Percentiles rank a stretch among this genome's conserved stretches.
These are phyloP conservation scores for Ophioninae sp. DNA, from an alignment of 2,888 invertebrate species.

Conservation along the genomic window DNA sequence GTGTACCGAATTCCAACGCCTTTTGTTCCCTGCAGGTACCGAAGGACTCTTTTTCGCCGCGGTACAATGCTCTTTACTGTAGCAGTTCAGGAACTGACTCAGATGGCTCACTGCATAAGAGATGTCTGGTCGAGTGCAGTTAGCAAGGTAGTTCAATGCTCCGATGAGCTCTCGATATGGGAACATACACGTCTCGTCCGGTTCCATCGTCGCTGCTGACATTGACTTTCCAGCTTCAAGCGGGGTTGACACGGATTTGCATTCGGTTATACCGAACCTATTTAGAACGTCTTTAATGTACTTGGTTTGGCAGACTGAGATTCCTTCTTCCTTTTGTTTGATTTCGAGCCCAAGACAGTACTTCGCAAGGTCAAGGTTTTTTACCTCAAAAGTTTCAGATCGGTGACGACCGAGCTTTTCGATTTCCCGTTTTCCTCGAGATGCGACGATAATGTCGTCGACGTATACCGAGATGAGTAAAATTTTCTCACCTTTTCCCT, in stretches of 20 bases:
- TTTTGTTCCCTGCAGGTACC: constrained; percentile 70
- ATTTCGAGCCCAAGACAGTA: constrained; percentile 61
- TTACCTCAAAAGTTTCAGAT: constrained; percentile 51
- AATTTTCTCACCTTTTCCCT: constrained; percentile 25
- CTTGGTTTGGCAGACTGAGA: not conserved
- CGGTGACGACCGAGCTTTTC: constrained; percentile 1
- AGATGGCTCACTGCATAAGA: constrained; percentile 61
- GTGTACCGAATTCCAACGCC: constrained; percentile 65
- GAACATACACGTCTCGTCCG: not conserved
- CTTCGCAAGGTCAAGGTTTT: constrained; percentile 21
- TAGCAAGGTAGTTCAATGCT: constrained; percentile 63
- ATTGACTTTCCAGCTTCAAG: not conserved
- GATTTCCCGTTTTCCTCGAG: constrained; percentile 17
- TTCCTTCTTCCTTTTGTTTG: constrained; percentile 4
- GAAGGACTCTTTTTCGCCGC: constrained; percentile 70
- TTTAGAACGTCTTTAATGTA: constrained; percentile 22
- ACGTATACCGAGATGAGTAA: constrained; percentile 56
- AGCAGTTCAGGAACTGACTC: constrained; percentile 62
- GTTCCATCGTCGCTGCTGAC: not conserved
- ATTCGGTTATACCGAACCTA: constrained; percentile 26
- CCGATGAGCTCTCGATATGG: constrained; percentile 64
- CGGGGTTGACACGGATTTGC: not conserved
- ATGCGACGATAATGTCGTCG: constrained; percentile 58
- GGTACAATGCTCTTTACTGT: constrained; percentile 65
- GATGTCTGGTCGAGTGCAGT: constrained; percentile 65